Conservation (phyloP, 2,113 vertebrate genomes). For the Polypterus bichir region DNA sequence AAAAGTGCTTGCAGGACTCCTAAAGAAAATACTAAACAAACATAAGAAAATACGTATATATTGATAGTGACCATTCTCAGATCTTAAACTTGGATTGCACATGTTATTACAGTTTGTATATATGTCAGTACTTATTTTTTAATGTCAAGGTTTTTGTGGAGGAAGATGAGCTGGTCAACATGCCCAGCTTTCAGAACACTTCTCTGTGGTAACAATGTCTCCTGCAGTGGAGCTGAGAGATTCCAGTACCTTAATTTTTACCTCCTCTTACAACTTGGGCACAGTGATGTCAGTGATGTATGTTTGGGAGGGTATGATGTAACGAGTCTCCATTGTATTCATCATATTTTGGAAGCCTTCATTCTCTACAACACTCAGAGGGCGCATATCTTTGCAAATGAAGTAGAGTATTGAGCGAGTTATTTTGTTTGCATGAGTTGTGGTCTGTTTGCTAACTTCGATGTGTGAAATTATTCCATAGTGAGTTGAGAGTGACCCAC, state of each 20-base stretch:
- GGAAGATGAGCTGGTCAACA: too few relatives aligned
- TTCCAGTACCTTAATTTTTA: background rate
- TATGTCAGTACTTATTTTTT: too few relatives aligned
- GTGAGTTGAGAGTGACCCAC: conserved; percentile 4
- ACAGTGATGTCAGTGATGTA: conserved; percentile 9
- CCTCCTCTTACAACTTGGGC: conserved; percentile 8
- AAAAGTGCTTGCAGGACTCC: too few relatives aligned
- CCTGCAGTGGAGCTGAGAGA: background rate
- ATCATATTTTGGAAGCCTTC: conserved; percentile 11
- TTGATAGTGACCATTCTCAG: too few relatives aligned
- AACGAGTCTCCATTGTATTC: too few relatives aligned
- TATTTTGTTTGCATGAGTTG: conserved; percentile 7
- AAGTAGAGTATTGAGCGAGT: conserved; percentile 4
- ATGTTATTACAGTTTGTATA: too few relatives aligned
- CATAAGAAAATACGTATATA: too few relatives aligned
- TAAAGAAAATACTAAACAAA: too few relatives aligned
- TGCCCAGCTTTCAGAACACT: too few relatives aligned
- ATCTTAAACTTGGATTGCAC: too few relatives aligned
- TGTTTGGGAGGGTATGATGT: conserved; percentile 1
- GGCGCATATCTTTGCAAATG: too few relatives aligned
- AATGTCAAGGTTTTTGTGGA: too few relatives aligned
- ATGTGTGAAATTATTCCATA: conserved; percentile 1
- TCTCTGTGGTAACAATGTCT: conserved; percentile 6
- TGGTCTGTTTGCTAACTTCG: conserved; percentile 9
- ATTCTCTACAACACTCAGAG: conserved; percentile 11